phyloP scores from a whole-genome alignment of 2,113 vertebrate genomes.

The Chrysemys picta region DNA sequence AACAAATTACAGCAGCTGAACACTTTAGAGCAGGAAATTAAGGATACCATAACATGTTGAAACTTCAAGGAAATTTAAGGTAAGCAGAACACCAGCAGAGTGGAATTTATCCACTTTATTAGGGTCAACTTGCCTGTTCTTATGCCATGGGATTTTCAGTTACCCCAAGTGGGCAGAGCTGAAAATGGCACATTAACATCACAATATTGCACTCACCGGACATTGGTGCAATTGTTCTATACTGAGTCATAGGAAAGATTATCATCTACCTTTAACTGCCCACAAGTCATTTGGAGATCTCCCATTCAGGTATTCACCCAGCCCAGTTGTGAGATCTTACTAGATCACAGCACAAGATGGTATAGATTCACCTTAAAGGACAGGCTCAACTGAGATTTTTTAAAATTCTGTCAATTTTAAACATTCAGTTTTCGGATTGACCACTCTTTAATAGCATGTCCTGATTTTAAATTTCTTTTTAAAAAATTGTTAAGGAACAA shows the following conservation, averaged over 20 bases:
- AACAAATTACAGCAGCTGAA: not conserved
- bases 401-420: not conserved
- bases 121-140: too few relatives aligned
- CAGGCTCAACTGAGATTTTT: not conserved
- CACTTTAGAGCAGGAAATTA: not conserved
- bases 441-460: not conserved
- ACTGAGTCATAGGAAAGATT: not conserved
- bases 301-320: not conserved
- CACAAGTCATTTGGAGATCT: not conserved
- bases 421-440: not conserved
- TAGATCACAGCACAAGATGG: not conserved
- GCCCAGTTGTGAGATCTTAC: not conserved
- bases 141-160: too few relatives aligned
- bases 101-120: too few relatives aligned
- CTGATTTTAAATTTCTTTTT: too few relatives aligned
- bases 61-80: too few relatives aligned
- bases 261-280: not conserved
- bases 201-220: accelerated
- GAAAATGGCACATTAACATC: not conserved
- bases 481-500: too few relatives aligned
- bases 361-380: not conserved
- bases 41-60: not conserved
- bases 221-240: not conserved
- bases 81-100: too few relatives aligned
- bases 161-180: not conserved